Evolutionary conservation across 2,113 vertebrate genomes (phyloP), one percentile per base, ranked within the genome.

Genomic region (Choloepus hoffmanni): DNA sequence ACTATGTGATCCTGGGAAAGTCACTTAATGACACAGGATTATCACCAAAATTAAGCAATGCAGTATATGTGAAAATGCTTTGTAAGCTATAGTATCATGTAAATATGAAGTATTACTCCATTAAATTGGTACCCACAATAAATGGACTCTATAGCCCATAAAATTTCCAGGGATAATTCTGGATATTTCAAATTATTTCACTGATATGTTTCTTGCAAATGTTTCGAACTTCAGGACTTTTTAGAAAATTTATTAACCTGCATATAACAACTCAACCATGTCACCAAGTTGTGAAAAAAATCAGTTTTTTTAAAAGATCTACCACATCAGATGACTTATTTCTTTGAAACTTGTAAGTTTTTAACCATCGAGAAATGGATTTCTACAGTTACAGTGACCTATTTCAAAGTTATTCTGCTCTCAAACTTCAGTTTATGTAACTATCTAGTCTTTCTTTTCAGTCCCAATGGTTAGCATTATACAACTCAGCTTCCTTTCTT

Each of bases 201-300:
- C 11, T 24, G 55, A 92, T 88, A 21, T 85, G 33, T 83, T 83
- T 48, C 67, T 63, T 15, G 33, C 58, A 67, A 45, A 82, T 19
- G 90, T 93, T 28, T 85, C 82, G 77, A 63, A 77, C 30, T 77
- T 84, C 14, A 73, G 12, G 62, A 95, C 70, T 90, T 88, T 85
- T 68, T 24, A 88, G 76, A 94, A 77, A 90, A 82, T 18, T 58
- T 60, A 85, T 40, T 82, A 74, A 18, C 11, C 2, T 40, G 2
- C 1, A 95, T 13, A 43, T 82, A 26, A 9, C 7, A 86, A 79
- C 43, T 43, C 30, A 85, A 78, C 45, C 33, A n/a, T 10, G 33
- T 77, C 62, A 85, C 45, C 18, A 76, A 45, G 48, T 50, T 48
- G 16, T 76, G 73, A 76, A 33, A 85, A 68, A 70, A 84, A 74